Base-by-base conservation (phyloP, 2,797 vertebrate species). In the Brotula barbata region DNA sequence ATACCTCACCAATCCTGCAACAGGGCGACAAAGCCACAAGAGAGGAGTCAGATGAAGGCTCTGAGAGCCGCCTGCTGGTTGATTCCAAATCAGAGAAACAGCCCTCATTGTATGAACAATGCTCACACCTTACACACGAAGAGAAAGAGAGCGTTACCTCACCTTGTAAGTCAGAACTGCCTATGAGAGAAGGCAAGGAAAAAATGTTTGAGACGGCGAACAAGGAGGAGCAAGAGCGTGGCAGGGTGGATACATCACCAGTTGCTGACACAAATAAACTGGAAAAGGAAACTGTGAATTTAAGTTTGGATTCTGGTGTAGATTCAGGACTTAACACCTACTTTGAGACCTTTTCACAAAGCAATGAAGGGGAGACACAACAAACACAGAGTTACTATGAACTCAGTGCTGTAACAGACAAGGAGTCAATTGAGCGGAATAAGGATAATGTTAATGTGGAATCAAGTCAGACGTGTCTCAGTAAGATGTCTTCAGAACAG, bases 381-480 rank as follows among this genome's bases (percentile, higher is more conserved):
- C 85, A 89, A 74, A 78, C 86, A 57, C 92, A 92, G 64, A 94
- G 93, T 83, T 96, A 96, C 85, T 96, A 96, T 57, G 95, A 97
- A 80, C 85, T 96, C 45, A 94, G 90, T 73, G 90, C 92, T 60
- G 68, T 85, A 16, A 90, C 88, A 77, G 90, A 92, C 65, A 47
- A 34, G 14, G 61, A 31, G 20, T 48, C 50, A 22, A 55, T 25
- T 41, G 67, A 13, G 34, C 42, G 46, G n/a, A 36, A 36, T 36
- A 12, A 7, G 34, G 34, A 36, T 7, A 44, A 37, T 34, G 15
- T 47, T 15, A 19, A 59, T 3, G n/a, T 20, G 22, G 33, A n/a
- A 12, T 6, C 19, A 10, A 52, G 42, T 20, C 31, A 40, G 6
- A 22, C 37, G 7, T 53, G 45, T 34, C 42, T 68, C 17, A 58